Evolutionary conservation across 2,113 vertebrate genomes (phyloP), one percentile per base, ranked within the genome.

Genomic region (Lamprologus ornatipinnis): DNA sequence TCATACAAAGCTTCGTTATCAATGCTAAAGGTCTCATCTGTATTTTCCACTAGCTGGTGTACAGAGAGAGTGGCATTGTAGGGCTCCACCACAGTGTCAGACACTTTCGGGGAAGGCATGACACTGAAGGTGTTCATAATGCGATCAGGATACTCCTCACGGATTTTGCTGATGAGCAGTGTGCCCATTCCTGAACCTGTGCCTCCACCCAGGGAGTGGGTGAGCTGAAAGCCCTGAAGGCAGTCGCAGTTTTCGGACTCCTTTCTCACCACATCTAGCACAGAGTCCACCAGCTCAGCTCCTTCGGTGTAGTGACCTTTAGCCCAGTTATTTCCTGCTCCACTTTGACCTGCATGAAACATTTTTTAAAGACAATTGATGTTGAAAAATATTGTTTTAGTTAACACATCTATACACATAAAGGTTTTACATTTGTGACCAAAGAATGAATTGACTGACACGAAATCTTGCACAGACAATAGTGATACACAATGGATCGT

Each of bases 1-100:
- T 99, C 98, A 1, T 99, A 99, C 23, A 99, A 94, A 0, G 99
- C 98, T 84, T 99, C 98, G 0, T 99, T 99, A 95, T 99, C 98
- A 9, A 99, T 99, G 94, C 98, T 97, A 94, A 99, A 99, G 81
- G 98, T 99, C 94, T 99, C 98, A 3, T 99, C 98, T 0, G 99
- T 99, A 93, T 99, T 99, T 91, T 99, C 98, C 90, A 99, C 98
- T 65, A 99, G 96, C 80, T 99, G 98, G 94, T 99, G 98, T 4
- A 99, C 97, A 0, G 98, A 99, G 14, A 99, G 96, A 0, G 98
- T 99, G 54, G 98, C 98, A 0, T 99, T 99, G 23, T 99, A 99
- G 12, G 98, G 98, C 94, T 99, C 98, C 90, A 99, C 98, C 92
- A 99, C 98, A 0, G 98, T 99, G 95, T 99, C 98, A 0, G 99